A percentile compares a stretch with the other conserved stretches of the same genome.
phyloP scores from a whole-genome alignment of 2,113 vertebrate species.

The Neopipo cinnamomea region DNA sequence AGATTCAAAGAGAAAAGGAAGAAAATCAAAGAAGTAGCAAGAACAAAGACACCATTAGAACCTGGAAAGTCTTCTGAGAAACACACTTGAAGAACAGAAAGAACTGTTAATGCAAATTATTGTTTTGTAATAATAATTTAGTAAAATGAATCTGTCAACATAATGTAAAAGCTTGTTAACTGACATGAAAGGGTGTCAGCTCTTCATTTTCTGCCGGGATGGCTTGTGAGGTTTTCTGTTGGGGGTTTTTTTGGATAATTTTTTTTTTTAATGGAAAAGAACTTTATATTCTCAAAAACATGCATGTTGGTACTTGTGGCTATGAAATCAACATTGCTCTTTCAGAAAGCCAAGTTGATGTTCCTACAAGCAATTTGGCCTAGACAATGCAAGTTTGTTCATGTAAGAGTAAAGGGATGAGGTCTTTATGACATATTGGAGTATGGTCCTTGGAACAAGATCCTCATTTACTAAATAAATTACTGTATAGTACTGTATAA shows the following conservation, averaged over 20 bases:
- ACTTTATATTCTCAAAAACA: background rate
- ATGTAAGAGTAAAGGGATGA: slow-evolving; percentile 56
- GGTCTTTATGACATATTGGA: slow-evolving; percentile 42
- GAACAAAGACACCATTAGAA: slow-evolving; percentile 30
- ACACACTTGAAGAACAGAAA: background rate
- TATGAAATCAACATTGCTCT: background rate
- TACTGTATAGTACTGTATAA: slow-evolving; percentile 70
- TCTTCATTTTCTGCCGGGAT: background rate
- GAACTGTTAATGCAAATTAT: slow-evolving; percentile 27
- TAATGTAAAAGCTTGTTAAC: background rate
- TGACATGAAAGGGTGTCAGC: background rate
- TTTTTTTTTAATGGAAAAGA: background rate
- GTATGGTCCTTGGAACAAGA: slow-evolving; percentile 67
- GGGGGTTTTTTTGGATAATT: background rate
- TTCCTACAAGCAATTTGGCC: slow-evolving; percentile 14
- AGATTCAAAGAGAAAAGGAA: background rate
- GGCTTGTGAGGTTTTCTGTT: background rate
- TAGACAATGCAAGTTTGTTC: slow-evolving; percentile 43
- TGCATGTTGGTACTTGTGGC: background rate
- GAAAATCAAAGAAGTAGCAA: slow-evolving; percentile 11
- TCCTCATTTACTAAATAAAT: slow-evolving; percentile 74
- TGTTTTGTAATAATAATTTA: slow-evolving; percentile 9
- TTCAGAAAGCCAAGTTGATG: background rate
- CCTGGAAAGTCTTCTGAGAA: slow-evolving; percentile 30
- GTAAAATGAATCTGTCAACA: background rate